Conservation (phyloP, 2,113 vertebrate species). For the Albula glossodonta region DNA sequence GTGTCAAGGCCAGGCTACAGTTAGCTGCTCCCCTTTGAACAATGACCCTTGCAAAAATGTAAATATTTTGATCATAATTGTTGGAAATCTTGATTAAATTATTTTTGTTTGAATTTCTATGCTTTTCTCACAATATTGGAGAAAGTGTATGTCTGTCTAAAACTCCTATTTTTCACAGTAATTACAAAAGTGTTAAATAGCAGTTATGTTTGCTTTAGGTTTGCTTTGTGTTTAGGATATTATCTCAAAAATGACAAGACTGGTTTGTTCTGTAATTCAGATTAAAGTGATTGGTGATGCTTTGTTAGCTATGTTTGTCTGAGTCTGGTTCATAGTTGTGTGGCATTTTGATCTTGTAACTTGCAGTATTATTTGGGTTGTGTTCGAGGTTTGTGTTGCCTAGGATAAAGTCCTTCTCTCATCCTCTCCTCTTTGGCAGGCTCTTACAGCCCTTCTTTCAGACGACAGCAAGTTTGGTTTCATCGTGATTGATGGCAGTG, state of each 20-base stretch:
- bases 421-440: constrained; percentile 63
- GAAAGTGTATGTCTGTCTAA: not conserved
- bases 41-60: too few species aligned
- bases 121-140: not conserved
- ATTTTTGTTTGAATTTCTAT: not conserved
- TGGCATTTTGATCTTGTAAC: not conserved
- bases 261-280: not conserved
- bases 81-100: not conserved
- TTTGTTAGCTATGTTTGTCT: not conserved
- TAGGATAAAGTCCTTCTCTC: not conserved
- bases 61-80: not conserved
- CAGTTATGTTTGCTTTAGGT: too few species aligned
- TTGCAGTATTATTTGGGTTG: too few species aligned
- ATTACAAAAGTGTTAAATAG: too few species aligned
- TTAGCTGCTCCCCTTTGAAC: too few species aligned
- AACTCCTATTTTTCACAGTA: too few species aligned
- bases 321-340: not conserved
- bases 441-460: constrained; percentile 94
- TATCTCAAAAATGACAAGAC: too few species aligned
- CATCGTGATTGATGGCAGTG: constrained; percentile 98
- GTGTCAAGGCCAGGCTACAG: too few species aligned
- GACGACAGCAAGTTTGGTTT: constrained; percentile 99
- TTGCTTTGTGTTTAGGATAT: too few species aligned
- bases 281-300: not conserved
- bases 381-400: too few species aligned